These are phyloP conservation scores for Phengaris alcon DNA, from an alignment of 2,888 invertebrate species.

Conservation along the genomic window DNA sequence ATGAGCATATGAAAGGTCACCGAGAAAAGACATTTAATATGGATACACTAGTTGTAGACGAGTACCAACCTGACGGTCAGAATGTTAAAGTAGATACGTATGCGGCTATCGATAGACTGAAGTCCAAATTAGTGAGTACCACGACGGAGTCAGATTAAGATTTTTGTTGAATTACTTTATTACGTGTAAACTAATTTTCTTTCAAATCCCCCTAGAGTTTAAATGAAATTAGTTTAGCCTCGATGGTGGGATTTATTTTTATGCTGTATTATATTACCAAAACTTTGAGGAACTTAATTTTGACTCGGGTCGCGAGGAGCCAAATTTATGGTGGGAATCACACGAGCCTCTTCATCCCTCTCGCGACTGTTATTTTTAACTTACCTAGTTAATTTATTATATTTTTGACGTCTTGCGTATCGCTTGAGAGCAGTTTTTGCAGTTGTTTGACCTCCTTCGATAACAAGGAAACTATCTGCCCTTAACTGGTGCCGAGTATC, in stretches of 20 bases:
- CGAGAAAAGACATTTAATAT: constrained; percentile 47
- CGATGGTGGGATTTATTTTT: neutral
- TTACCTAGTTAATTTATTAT: neutral
- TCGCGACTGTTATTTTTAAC: neutral
- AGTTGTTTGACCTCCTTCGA: neutral
- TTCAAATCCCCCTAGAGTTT: neutral
- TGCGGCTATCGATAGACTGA: constrained; percentile 47
- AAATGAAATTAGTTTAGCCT: neutral
- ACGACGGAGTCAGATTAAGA: constrained; percentile 44
- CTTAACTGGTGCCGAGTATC: too few relatives aligned
- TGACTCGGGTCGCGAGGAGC: neutral
- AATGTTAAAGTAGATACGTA: constrained; percentile 40
- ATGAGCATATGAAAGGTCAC: constrained; percentile 49
- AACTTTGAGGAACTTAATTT: neutral
- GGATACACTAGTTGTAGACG: constrained; percentile 49
- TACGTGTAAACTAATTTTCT: constrained; percentile 23
- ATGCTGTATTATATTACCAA: neutral
- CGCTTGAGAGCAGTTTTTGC: neutral
- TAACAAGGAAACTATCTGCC: neutral
- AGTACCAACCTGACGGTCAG: constrained; percentile 41
- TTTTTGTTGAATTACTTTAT: neutral
- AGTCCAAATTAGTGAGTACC: constrained; percentile 52
- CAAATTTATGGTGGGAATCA: neutral
- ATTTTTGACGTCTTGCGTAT: neutral
- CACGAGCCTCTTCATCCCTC: neutral